Evolutionary conservation across 1,140 invertebrate species (phyloP).

Genomic region (Diorhabda elongata): DNA sequence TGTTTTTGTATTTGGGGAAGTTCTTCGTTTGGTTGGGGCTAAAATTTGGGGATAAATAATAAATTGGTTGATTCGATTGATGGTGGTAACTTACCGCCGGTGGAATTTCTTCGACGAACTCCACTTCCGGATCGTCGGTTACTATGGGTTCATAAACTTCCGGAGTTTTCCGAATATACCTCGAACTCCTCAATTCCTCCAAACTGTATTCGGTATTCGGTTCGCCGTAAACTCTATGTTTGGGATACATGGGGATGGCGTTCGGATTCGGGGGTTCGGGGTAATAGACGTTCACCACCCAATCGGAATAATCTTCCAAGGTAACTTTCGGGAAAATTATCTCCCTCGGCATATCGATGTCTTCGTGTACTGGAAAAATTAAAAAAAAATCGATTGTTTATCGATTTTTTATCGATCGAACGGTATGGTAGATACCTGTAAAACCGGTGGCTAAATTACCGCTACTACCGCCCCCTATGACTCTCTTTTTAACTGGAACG

Average conservation of each 20-base stretch:
- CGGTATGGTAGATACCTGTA: background rate
- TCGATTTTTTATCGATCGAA: background rate
- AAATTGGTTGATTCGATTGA: too few species aligned
- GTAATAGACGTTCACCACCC: conserved; percentile 52
- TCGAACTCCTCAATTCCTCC: conserved; percentile 60
- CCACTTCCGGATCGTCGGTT: background rate
- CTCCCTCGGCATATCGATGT: conserved; percentile 42
- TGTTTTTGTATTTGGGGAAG: too few species aligned
- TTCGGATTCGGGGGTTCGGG: conserved; percentile 57
- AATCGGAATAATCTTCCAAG: conserved; percentile 52
- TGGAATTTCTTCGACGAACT: background rate
- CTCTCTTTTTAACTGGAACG: conserved; percentile 35
- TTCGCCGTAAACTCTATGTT: conserved; percentile 56
- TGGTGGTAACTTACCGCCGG: background rate
- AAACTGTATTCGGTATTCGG: conserved; percentile 59
- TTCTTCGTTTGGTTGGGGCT: too few species aligned
- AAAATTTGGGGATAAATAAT: too few species aligned
- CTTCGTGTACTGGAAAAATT: conserved; percentile 55
- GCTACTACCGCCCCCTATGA: background rate
- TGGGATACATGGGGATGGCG: conserved; percentile 58
- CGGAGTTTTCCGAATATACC: conserved; percentile 24
- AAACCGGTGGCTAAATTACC: background rate
- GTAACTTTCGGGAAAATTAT: conserved; percentile 47
- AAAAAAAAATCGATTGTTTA: background rate
- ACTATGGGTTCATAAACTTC: background rate